Conservation (phyloP, 2,113 vertebrate genomes). For the Leucosticte australis region DNA sequence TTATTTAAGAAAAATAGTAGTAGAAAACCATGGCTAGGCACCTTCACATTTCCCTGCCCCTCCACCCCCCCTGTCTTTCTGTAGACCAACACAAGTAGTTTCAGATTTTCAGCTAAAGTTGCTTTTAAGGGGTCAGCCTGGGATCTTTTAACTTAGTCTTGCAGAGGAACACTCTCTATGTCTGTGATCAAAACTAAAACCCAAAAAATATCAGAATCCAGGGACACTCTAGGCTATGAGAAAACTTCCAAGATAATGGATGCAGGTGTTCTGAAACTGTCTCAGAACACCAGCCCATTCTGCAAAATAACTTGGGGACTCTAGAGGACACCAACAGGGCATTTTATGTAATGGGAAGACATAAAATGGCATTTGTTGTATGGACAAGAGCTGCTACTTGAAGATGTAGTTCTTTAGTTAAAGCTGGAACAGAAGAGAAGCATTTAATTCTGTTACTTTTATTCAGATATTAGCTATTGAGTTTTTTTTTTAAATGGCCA, state of each 20-base stretch:
- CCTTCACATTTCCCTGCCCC: background rate
- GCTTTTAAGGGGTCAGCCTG: background rate
- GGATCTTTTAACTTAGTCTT: background rate
- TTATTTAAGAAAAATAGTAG: background rate
- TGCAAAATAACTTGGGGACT: background rate
- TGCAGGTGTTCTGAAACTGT: background rate
- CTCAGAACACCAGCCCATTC: background rate
- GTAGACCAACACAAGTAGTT: background rate
- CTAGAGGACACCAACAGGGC: background rate
- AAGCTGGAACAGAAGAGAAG: background rate
- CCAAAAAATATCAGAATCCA: background rate
- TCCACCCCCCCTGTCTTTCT: rapidly evolving
- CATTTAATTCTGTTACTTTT: background rate
- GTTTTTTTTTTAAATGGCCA: background rate
- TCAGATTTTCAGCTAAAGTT: background rate
- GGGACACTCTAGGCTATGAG: background rate
- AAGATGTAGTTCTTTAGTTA: background rate
- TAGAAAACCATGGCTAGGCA: background rate
- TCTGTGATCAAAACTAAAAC: background rate
- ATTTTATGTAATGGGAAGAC: background rate
- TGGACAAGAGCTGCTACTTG: background rate
- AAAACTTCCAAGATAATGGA: background rate
- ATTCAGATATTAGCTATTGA: background rate
- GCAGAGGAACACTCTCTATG: background rate
- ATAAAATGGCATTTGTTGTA: background rate